Evolutionary conservation across 2,888 invertebrate species (phyloP).

Genomic region (Perizoma flavofasciatum): DNA sequence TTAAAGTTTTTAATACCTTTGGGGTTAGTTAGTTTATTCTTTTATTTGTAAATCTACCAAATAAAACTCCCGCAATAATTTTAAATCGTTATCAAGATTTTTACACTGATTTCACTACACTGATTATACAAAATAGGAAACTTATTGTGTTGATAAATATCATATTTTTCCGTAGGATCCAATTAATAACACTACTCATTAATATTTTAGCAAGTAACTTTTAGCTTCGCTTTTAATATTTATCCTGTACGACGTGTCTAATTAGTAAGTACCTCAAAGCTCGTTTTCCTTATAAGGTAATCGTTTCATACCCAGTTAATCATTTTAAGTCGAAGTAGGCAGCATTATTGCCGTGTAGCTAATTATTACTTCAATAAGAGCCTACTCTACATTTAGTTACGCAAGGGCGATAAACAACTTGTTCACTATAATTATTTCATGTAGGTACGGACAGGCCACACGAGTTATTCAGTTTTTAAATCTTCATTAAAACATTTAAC

Average conservation of each 20-base stretch:
- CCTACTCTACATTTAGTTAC: conserved; percentile 34
- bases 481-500: conserved; percentile 23
- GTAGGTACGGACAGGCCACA: conserved; percentile 40
- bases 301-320: conserved; percentile 29
- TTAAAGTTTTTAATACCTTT: too few relatives aligned
- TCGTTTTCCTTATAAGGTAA: conserved; percentile 20
- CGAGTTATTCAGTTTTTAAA: conserved; percentile 34
- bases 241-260: not conserved
- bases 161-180: too few relatives aligned
- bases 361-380: conserved; percentile 28
- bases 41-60: too few relatives aligned
- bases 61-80: too few relatives aligned
- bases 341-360: conserved; percentile 22
- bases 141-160: too few relatives aligned
- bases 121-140: too few relatives aligned
- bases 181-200: too few relatives aligned
- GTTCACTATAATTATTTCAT: conserved; percentile 42
- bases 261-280: conserved; percentile 22
- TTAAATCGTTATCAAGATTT: not conserved
- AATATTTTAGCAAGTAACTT: too few relatives aligned
- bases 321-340: conserved; percentile 23
- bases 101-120: not conserved
- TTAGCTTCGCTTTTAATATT: too few relatives aligned
- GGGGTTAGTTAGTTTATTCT: too few relatives aligned
- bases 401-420: conserved; percentile 36